phyloP scores from a whole-genome alignment of 2,888 invertebrate genomes.

The Megalurothrips usitatus region DNA sequence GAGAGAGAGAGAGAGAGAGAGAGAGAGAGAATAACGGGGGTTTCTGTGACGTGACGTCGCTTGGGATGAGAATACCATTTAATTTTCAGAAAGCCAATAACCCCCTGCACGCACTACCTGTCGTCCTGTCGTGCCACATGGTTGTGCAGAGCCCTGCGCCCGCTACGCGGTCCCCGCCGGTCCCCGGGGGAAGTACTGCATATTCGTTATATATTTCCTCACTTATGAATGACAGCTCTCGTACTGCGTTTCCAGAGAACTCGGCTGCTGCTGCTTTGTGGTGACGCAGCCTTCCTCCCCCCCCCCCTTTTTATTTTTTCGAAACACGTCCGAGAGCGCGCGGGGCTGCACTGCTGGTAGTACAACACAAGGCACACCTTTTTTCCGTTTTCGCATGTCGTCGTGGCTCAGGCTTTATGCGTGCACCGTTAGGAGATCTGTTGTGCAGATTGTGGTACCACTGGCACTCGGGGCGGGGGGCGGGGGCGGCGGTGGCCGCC shows the following conservation, averaged over 20 bases:
- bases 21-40: too few species aligned
- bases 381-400: conserved; percentile 8
- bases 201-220: not conserved
- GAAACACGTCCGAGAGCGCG: not conserved
- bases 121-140: not conserved
- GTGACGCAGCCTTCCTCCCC: not conserved
- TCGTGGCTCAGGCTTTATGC: not conserved
- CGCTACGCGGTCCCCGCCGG: not conserved
- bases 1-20: too few species aligned
- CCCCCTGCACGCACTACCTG: too few species aligned
- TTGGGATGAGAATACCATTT: too few species aligned
- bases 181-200: not conserved
- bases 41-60: too few species aligned
- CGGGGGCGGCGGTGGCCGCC: not conserved
- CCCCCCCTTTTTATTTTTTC: too few species aligned
- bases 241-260: not conserved
- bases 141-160: not conserved
- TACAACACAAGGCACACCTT: not conserved
- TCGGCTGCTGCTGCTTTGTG: not conserved
- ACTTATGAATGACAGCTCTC: conserved; percentile 5
- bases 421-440: conserved; percentile 19
- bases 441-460: not conserved
- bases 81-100: too few species aligned
- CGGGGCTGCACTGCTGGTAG: not conserved
- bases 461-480: not conserved